Evolutionary conservation across 2,888 invertebrate genomes (phyloP).

Genomic region (Trissoscelio sp.): DNA sequence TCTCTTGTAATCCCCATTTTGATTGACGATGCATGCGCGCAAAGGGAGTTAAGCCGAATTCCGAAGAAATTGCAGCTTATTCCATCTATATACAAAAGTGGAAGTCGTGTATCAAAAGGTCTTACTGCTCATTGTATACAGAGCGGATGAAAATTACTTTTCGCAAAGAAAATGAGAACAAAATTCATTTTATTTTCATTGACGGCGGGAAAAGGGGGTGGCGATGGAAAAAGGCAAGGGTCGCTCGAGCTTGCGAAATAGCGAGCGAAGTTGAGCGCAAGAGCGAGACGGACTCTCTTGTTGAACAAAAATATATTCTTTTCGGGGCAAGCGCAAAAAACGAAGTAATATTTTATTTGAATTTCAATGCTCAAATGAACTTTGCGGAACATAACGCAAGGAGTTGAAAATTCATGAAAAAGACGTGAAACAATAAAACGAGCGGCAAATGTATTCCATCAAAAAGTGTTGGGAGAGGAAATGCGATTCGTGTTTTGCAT

Average conservation of each 20-base stretch:
- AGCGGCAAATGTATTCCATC: constrained; percentile 53
- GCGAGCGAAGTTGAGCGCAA: background rate
- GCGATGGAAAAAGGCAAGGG: background rate
- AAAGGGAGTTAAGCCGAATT: constrained; percentile 31
- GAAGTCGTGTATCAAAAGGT: constrained; percentile 48
- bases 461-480: constrained; percentile 40
- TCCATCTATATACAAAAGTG: constrained; percentile 27
- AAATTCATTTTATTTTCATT: constrained; percentile 59
- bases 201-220: background rate
- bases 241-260: background rate
- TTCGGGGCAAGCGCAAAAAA: constrained; percentile 20
- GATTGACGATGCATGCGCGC: constrained; percentile 52
- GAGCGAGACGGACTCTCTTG: background rate
- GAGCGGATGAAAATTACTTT: constrained; percentile 57
- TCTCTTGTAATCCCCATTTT: constrained; percentile 44
- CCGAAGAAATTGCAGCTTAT: constrained; percentile 42
- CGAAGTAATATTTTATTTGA: constrained; percentile 56
- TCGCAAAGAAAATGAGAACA: constrained; percentile 54
- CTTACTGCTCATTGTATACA: constrained; percentile 42
- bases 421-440: constrained; percentile 61
- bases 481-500: constrained; percentile 62
- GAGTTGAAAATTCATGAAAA: constrained; percentile 52
- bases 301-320: constrained; percentile 46
- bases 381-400: constrained; percentile 41
- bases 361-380: constrained; percentile 60